Evolutionary conservation across 1,140 invertebrate genomes (phyloP).

Genomic region (Penaeus indicus): DNA sequence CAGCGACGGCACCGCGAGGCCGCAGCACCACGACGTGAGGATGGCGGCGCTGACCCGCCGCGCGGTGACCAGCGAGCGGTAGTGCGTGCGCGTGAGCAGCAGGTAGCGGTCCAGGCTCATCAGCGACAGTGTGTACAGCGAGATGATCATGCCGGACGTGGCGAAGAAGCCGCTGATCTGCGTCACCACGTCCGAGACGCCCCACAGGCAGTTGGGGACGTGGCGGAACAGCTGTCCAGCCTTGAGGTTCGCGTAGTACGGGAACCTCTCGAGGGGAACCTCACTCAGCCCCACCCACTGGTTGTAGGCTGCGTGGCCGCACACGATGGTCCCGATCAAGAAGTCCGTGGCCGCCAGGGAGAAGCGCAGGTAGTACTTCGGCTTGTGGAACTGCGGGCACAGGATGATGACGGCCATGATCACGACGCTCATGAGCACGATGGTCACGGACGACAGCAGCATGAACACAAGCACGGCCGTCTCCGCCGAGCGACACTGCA

Average conservation of each 20-base stretch:
- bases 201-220: conserved; percentile 63
- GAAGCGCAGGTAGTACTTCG: conserved; percentile 64
- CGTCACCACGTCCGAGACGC: conserved; percentile 61
- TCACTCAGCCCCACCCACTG: conserved; percentile 62
- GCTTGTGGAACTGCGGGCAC: conserved; percentile 62
- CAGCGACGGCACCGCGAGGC: conserved; percentile 52
- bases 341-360: conserved; percentile 60
- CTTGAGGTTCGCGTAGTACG: conserved; percentile 57
- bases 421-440: conserved; percentile 45
- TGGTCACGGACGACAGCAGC: conserved; percentile 39
- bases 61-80: conserved; percentile 57
- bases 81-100: conserved; percentile 61
- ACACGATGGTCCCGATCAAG: conserved; percentile 59
- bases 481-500: conserved; percentile 55
- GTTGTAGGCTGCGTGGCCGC: conserved; percentile 63
- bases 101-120: conserved; percentile 64
- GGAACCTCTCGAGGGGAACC: conserved; percentile 54
- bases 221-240: conserved; percentile 57
- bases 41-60: conserved; percentile 43
- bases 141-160: conserved; percentile 55
- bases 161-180: conserved; percentile 64
- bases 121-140: conserved; percentile 59
- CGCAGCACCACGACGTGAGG: conserved; percentile 52
- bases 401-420: conserved; percentile 58
- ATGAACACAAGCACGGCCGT: conserved; percentile 56